Evolutionary conservation across 2,888 invertebrate species (phyloP), one percentile per base, ranked within the genome.

Genomic region (Acanthacorydalis orientalis): DNA sequence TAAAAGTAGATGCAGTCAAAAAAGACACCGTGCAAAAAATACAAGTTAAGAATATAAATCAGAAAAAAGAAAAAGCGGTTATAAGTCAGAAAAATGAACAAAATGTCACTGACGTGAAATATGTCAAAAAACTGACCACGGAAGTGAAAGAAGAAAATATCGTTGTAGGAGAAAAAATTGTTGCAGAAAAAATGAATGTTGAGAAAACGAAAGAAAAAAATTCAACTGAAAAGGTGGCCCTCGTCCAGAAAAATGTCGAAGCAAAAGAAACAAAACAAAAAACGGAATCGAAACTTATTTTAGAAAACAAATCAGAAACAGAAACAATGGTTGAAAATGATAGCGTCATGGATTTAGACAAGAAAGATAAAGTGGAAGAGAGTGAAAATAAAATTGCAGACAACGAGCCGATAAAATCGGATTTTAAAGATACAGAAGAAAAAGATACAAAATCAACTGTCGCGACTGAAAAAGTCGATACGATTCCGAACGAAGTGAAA

Each of bases 151-250:
- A 8, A 48, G 53, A 51, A 49, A 50, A 48, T 48, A 53, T 57
- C 34, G 57, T 57, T 49, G 52, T 56, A 44, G 45, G 50, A 50
- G 54, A 57, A 46, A 52, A 52, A 43, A 46, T 49, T 50, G 54
- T 52, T 12, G 53, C 50, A 43, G 53, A 56, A 38, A 49, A 51
- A 34, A 51, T 49, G 15, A 51, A 52, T 37, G 49, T 47, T 33
- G 50, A 44, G 39, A 46, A 42, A 43, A 44, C 39, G 23, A 49
- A 52, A 10, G 44, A 16, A 49, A 41, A 51, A 50, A 46, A 46
- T 50, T 44, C 48, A 12, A 23, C 16, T 11, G 31, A 31, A 44
- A 48, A 48, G 14, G 10, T 37, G 10, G 43, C 14, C 4, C 43
- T 39, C 31, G 34, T 31, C 2, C 41, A 49, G 39, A 34, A 31